Evolutionary conservation across 2,888 invertebrate genomes (phyloP), one percentile per base, ranked within the genome.

Genomic region (Meiosimyza platycephala): DNA sequence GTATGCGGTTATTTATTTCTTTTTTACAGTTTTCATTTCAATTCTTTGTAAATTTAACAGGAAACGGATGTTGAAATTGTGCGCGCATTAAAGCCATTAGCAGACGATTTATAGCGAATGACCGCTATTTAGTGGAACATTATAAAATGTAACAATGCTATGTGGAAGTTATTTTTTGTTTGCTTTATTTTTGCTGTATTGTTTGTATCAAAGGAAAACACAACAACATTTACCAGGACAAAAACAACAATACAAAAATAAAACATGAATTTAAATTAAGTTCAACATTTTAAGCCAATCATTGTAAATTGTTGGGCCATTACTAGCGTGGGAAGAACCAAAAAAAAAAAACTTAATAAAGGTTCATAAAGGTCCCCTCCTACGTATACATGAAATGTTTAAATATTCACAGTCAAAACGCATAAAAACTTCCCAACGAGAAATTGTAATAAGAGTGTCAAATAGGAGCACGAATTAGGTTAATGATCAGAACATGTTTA

Each of bases 241-340:
- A 28, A 16, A 28, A 57, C 28, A 18, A 28, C 28, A 12, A 57
- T 15, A 57, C 57, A 28, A 11, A 57, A 57, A 28, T 22, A 28
- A 28, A 28, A 15, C 57, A 57, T 57, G 57, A 57, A 57, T 22
- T 57, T 57, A 22, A 28, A 57, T 57, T 57, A 57, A 57, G 55
- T 57, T 57, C 22, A 57, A 57, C 55, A 57, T 12, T 57, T 57
- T n/a, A 28, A 28, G 28, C 22, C 13, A 57, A 28, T 57, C 57
- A 57, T 57, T 57, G 57, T 57, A 28, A 57, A 57, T 57, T 57
- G 57, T 57, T 57, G 57, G 79, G 79, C 79, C 40, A 40, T 40
- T 40, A 40, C 40, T 1, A 40, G 9, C 40, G 9, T 40, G 40
- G 40, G 40, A n/a, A n/a, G n/a, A n/a, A 40, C 6, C 1, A 7